A percentile compares a stretch with the other conserved stretches of the same genome.
Conservation (phyloP, 37 sponge, comb jelly and placozoan species). For the Theonella swinhoei region DNA sequence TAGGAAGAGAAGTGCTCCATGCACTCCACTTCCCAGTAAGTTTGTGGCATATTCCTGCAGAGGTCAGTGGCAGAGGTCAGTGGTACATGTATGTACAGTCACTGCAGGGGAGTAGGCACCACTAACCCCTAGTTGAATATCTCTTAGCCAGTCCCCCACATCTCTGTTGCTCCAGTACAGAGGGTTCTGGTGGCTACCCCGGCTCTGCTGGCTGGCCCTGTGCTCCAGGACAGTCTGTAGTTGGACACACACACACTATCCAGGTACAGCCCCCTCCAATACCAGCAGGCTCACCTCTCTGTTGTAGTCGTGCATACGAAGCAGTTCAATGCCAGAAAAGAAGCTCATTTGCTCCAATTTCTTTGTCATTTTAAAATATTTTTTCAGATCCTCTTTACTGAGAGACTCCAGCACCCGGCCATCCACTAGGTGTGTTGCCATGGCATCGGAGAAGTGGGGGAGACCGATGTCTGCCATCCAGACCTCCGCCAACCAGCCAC, state of each 20-base stretch:
- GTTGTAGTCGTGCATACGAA: slow-evolving; percentile 78
- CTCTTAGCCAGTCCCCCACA: slow-evolving; percentile 72
- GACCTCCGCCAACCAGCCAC: slow-evolving; percentile 81
- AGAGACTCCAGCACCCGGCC: slow-evolving; percentile 89
- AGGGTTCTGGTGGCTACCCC: slow-evolving; percentile 47
- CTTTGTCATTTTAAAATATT: slow-evolving; percentile 66
- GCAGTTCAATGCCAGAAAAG: slow-evolving; percentile 74
- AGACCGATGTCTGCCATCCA: slow-evolving; percentile 84
- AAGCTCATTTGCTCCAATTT: slow-evolving; percentile 76
- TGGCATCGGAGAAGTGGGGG: slow-evolving; percentile 51
- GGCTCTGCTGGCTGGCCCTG: slow-evolving; percentile 39
- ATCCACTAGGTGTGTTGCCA: slow-evolving; percentile 78
- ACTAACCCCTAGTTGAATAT: slow-evolving; percentile 74
- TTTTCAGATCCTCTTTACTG: slow-evolving; percentile 73
- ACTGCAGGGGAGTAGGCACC: too few species aligned
- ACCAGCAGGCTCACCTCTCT: slow-evolving; percentile 67
- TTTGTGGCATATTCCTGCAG: slow-evolving; percentile 84
- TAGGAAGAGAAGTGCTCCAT: slow-evolving; percentile 82
- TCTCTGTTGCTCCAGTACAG: slow-evolving; percentile 90
- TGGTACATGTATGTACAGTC: not conserved
- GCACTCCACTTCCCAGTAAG: slow-evolving; percentile 64
- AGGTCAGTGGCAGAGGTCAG: not conserved
- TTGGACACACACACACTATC: not conserved
- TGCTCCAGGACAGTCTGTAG: not conserved
- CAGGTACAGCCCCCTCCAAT: too few species aligned